These are phyloP conservation scores for Gonioctena quinquepunctata DNA, from an alignment of 1,140 invertebrate genomes.

Conservation along the genomic window DNA sequence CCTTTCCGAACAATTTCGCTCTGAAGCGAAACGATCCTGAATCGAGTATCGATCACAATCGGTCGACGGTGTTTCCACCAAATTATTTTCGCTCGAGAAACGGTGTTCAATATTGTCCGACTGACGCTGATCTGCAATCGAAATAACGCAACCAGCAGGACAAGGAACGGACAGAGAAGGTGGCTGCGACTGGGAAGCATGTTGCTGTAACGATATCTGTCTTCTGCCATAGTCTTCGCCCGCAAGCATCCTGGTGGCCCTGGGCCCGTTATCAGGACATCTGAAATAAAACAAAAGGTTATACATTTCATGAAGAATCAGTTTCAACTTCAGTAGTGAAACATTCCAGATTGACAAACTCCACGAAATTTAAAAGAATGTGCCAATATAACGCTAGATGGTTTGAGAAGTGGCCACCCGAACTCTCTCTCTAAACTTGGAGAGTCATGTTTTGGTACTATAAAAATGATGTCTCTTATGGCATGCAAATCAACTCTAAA, in stretches of 20 bases:
- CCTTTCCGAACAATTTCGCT: slow-evolving; percentile 27
- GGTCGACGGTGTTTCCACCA: slow-evolving; percentile 27
- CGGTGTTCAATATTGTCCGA: slow-evolving; percentile 6
- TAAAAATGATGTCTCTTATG: too few species aligned
- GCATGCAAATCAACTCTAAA: too few species aligned
- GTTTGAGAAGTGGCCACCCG: too few species aligned
- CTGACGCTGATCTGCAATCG: slow-evolving; percentile 28
- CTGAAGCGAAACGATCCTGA: slow-evolving; percentile 19
- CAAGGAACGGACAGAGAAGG: slow-evolving; percentile 30
- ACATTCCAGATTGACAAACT: too few species aligned
- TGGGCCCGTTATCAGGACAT: slow-evolving; percentile 57
- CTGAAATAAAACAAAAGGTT: too few species aligned
- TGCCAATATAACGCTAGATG: too few species aligned
- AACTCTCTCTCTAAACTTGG: too few species aligned
- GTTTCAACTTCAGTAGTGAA: too few species aligned
- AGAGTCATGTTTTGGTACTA: too few species aligned
- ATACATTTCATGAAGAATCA: too few species aligned
- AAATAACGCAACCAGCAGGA: slow-evolving; percentile 45
- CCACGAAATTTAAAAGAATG: too few species aligned
- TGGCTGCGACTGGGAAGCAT: slow-evolving; percentile 25
- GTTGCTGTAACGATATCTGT: slow-evolving; percentile 44
- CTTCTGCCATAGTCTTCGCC: slow-evolving; percentile 53
- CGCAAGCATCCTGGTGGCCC: slow-evolving; percentile 54
- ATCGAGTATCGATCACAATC: slow-evolving; percentile 11
- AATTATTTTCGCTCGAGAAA: slow-evolving; percentile 31